Base-by-base conservation (phyloP, 2,113 vertebrate species). In the Phalacrocorax aristotelis region DNA sequence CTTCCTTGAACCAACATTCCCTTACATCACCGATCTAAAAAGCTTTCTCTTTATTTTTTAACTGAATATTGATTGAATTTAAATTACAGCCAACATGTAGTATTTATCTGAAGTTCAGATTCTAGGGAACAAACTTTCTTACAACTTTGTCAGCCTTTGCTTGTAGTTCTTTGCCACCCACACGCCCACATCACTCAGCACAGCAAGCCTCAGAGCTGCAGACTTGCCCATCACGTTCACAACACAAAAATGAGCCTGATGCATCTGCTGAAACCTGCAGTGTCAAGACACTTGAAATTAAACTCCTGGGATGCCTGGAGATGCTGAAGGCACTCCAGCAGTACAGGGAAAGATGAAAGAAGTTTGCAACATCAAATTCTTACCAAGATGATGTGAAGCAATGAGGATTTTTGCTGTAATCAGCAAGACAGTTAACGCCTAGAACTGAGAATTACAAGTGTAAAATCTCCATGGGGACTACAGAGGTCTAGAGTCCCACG, bases 1-100 rank as follows among this genome's bases (percentile, higher is more conserved):
- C 95, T 98, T 98, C 97, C 97, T 97, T 95, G 91, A 97, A 94
- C 90, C 87, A 96, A 94, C 91, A 96, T 96, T 97, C 95, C 93
- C 96, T 89, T 83, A 91, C 94, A 95, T 97, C 95, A 97, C 83
- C 8, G 11, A 81, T 38, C 72, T 90, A 95, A 95, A 96, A 97
- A 96, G 94, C 96, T 97, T 93, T 94, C 93, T 93, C 84, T 96
- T 96, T 93, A 95, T 97, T 93, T 95, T 95, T 95, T 97, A 97
- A 95, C 90, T 64, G 91, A 96, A 93, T 97, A 97, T 95, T 95
- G 94, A 96, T 96, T 75, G 87, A 66, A 91, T 97, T 97, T 94
- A 96, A 95, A 95, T 94, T 89, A 82, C 79, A 94, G 84, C 66
- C 93, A 77, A 76, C 38, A 10, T 9, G 42, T 58, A 68, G 40